Percentiles rank a stretch among this genome's conserved stretches.
Conservation (phyloP, 2,113 vertebrate genomes). For the Hoplias malabaricus region DNA sequence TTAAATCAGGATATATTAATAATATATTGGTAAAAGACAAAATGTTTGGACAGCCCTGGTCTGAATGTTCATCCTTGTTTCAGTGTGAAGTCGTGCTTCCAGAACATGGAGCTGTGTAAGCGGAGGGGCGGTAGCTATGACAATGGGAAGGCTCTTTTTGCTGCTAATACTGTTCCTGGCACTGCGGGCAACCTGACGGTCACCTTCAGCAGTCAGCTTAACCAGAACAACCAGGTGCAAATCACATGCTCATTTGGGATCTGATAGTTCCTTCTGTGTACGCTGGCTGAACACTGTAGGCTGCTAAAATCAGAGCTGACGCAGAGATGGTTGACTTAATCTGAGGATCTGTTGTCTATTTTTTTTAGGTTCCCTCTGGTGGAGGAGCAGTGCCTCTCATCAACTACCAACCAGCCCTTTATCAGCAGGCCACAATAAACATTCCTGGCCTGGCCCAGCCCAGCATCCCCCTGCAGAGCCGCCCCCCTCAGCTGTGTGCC, state of each 20-base stretch:
- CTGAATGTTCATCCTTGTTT: conserved; percentile 24
- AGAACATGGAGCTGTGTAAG: conserved; percentile 99
- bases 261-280: background rate
- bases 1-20: too few species aligned
- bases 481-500: conserved; percentile 88
- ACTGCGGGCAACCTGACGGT: conserved; percentile 92
- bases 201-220: conserved; percentile 78
- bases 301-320: background rate
- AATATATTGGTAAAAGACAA: too few species aligned
- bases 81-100: conserved; percentile 98
- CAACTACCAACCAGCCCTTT: conserved; percentile 94
- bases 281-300: background rate
- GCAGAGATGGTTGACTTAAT: background rate
- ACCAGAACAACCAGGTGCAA: conserved; percentile 73
- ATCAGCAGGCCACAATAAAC: conserved; percentile 95
- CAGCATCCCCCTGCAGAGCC: conserved; percentile 88
- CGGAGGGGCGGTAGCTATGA: conserved; percentile 89
- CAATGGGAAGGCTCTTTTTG: conserved; percentile 91
- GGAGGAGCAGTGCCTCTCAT: conserved; percentile 92
- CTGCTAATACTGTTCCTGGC: conserved; percentile 88
- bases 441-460: conserved; percentile 95
- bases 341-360: background rate
- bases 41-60: too few species aligned
- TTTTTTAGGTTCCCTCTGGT: conserved; percentile 78
- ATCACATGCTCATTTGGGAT: background rate